phyloP scores from a whole-genome alignment of 1,140 invertebrate genomes.

The Penaeus indicus region DNA sequence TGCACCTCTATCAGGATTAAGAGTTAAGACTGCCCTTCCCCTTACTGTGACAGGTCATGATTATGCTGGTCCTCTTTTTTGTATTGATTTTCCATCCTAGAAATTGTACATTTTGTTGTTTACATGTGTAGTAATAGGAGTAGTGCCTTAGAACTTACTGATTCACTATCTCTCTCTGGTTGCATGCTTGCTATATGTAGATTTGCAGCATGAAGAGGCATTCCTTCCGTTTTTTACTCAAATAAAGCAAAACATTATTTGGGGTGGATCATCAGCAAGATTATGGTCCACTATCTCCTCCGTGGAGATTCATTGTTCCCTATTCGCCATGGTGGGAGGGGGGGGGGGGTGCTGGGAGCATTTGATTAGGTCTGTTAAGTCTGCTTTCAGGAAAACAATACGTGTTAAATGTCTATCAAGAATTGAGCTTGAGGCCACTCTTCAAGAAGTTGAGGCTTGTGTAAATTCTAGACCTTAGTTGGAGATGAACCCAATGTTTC shows the following conservation, averaged over 20 bases:
- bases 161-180: constrained; percentile 32
- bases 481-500: background rate
- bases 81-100: too few relatives aligned
- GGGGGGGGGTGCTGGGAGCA: constrained; percentile 59
- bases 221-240: too few relatives aligned
- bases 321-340: constrained; percentile 52
- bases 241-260: constrained; percentile 41
- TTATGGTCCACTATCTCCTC: constrained; percentile 28
- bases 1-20: background rate
- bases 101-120: constrained; percentile 33
- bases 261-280: background rate
- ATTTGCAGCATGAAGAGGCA: too few relatives aligned
- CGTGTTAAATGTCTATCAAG: constrained; percentile 24
- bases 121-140: constrained; percentile 32
- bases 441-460: constrained; percentile 22
- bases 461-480: constrained; percentile 43
- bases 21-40: constrained; percentile 33
- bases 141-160: constrained; percentile 34
- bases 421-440: constrained; percentile 18
- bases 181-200: too few relatives aligned
- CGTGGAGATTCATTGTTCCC: constrained; percentile 58
- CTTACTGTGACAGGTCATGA: constrained; percentile 35
- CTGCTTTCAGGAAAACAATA: constrained; percentile 40
- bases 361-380: constrained; percentile 13
- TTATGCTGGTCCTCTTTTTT: constrained; percentile 38